Percentiles rank a stretch among this genome's conserved stretches.
Conservation (phyloP, 2,888 invertebrate genomes). For the Philopedon plagiatum region DNA sequence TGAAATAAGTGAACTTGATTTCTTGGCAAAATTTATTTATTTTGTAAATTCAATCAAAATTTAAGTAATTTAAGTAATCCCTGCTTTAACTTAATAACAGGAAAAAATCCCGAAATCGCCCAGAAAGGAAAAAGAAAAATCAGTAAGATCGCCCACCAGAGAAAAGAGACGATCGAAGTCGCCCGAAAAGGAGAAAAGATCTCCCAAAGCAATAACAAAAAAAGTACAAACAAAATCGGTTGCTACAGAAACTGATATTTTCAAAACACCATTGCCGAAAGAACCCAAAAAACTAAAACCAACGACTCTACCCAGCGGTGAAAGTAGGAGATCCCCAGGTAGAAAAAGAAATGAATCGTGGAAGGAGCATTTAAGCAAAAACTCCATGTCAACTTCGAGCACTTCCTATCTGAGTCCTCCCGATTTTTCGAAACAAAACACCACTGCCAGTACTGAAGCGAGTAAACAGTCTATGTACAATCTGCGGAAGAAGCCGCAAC, state of each 20-base stretch:
- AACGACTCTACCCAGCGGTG: background rate
- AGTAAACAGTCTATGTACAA: constrained; percentile 53
- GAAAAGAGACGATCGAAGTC: constrained; percentile 16
- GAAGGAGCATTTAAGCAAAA: constrained; percentile 63
- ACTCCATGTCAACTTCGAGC: constrained; percentile 61
- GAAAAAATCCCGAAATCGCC: constrained; percentile 23
- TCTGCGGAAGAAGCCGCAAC: constrained; percentile 58
- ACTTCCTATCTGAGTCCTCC: constrained; percentile 67
- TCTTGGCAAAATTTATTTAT: no score
- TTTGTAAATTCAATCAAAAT: no score
- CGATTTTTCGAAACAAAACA: constrained; percentile 54
- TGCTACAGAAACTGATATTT: constrained; percentile 56
- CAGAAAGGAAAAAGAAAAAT: constrained; percentile 16
- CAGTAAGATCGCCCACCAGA: constrained; percentile 12
- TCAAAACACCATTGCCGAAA: constrained; percentile 17
- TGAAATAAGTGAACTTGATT: no score
- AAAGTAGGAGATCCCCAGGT: background rate
- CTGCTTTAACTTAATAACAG: background rate
- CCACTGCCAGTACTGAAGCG: constrained; percentile 25
- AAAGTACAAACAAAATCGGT: constrained; percentile 45
- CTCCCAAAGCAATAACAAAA: constrained; percentile 8
- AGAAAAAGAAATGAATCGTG: constrained; percentile 55
- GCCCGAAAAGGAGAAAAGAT: background rate
- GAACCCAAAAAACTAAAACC: background rate
- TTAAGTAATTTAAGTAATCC: background rate